Evolutionary conservation across 53 echinoderm and acorn worm species (phyloP).

Genomic region (Echinometra lucunter): DNA sequence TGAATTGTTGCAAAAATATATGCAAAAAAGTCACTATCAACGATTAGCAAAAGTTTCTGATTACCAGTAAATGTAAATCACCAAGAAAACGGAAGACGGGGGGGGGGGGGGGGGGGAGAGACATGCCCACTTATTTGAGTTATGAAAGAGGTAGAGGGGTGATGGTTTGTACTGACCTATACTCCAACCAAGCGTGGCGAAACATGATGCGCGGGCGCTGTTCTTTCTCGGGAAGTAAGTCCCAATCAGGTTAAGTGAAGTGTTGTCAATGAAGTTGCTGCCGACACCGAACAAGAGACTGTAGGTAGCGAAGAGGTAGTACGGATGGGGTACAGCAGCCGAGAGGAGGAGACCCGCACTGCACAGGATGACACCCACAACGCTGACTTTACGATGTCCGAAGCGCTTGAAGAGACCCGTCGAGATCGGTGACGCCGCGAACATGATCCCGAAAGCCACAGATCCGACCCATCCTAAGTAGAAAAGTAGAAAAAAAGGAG

Average conservation of each 20-base stretch:
- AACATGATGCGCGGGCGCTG: constrained; percentile 96
- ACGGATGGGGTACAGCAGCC: constrained; percentile 82
- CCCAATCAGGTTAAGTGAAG: constrained; percentile 88
- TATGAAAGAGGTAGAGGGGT: no score
- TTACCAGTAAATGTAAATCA: no score
- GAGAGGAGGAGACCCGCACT: constrained; percentile 84
- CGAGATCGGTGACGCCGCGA: constrained; percentile 92
- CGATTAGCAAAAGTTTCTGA: no score
- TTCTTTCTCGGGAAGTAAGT: constrained; percentile 96
- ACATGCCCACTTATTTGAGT: no score
- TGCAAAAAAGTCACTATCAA: no score
- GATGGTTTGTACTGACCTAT: constrained; percentile 74
- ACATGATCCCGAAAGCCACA: constrained; percentile 94
- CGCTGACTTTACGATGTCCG: constrained; percentile 86
- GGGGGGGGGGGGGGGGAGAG: no score
- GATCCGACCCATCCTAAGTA: constrained; percentile 95
- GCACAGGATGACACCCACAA: constrained; percentile 85
- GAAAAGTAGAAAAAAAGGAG: not conserved
- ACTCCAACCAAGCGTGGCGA: constrained; percentile 97
- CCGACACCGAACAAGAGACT: constrained; percentile 93
- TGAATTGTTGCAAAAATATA: no score
- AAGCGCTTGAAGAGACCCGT: constrained; percentile 96
- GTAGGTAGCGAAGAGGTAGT: constrained; percentile 89
- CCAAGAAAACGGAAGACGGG: no score
- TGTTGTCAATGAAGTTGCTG: constrained; percentile 95